Conservation (phyloP, 2,888 invertebrate genomes). For the Phyllotreta cruciferae region DNA sequence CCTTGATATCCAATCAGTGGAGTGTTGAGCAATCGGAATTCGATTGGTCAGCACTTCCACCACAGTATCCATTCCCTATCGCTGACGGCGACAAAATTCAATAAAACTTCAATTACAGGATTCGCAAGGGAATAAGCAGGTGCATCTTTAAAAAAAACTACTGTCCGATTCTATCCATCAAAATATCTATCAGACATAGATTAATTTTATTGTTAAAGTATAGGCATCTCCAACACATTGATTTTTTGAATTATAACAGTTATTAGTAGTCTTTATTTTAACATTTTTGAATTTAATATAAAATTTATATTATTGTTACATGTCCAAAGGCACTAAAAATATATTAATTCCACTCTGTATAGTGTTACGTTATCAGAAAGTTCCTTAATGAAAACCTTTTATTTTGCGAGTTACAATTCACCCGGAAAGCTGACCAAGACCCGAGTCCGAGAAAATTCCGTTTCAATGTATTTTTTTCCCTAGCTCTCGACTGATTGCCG, state of each 20-base stretch:
- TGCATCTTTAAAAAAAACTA: not conserved
- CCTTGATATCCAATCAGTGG: slow-evolving; percentile 15
- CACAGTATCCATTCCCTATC: slow-evolving; percentile 23
- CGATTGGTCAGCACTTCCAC: slow-evolving; percentile 21
- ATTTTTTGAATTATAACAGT: no score
- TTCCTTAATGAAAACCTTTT: slow-evolving; percentile 33
- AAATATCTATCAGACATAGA: no score
- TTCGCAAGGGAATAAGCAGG: slow-evolving; percentile 48
- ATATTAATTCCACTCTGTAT: slow-evolving; percentile 23
- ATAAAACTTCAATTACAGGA: slow-evolving; percentile 53
- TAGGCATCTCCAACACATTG: no score
- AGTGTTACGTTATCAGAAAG: slow-evolving; percentile 27
- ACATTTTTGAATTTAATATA: no score
- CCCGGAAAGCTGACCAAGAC: slow-evolving; percentile 10
- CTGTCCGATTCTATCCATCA: no score
- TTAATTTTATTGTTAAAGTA: no score
- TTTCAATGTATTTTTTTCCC: slow-evolving; percentile 33
- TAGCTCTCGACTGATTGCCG: slow-evolving; percentile 33
- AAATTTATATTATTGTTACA: not conserved
- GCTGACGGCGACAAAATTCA: slow-evolving; percentile 52
- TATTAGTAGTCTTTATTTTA: no score
- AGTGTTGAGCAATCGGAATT: slow-evolving; percentile 30
- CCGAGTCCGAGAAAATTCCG: slow-evolving; percentile 26
- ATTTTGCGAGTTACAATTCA: slow-evolving; percentile 26
- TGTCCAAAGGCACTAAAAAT: slow-evolving; percentile 8